Conservation (phyloP, 2,888 invertebrate species). For the Nemotelus nigrinus region DNA sequence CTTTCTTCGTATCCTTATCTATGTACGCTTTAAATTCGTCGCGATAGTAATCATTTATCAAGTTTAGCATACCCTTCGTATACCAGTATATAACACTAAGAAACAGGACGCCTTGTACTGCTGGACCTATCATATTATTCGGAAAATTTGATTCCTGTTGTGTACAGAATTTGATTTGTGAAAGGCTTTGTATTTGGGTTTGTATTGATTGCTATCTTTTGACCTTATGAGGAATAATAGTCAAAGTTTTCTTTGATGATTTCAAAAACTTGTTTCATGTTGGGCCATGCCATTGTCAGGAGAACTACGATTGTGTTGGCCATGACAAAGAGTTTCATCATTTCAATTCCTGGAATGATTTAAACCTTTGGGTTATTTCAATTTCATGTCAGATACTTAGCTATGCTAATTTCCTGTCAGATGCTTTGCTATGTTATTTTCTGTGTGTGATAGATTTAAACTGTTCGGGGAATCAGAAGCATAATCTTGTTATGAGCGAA, state of each 20-base stretch:
- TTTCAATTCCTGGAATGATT: conserved; percentile 71
- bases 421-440: too few relatives aligned
- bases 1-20: conserved; percentile 60
- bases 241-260: conserved; percentile 65
- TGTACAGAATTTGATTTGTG: conserved; percentile 17
- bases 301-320: conserved; percentile 79
- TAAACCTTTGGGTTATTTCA: neutral
- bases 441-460: too few relatives aligned
- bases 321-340: conserved; percentile 83
- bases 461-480: too few relatives aligned
- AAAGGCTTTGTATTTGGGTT: neutral
- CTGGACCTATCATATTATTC: conserved; percentile 69
- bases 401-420: too few relatives aligned
- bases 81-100: conserved; percentile 78
- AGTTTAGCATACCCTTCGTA: conserved; percentile 73
- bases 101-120: conserved; percentile 73
- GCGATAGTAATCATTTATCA: conserved; percentile 80
- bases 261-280: conserved; percentile 70
- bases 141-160: conserved; percentile 25
- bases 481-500: too few relatives aligned
- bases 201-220: neutral
- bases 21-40: conserved; percentile 74
- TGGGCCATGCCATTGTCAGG: conserved; percentile 78
- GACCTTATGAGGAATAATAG: conserved; percentile 14
- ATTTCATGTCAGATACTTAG: too few relatives aligned